Conservation (phyloP, 92 coral and sea anemone genomes). For the Hydrozoanthus gracilis region DNA sequence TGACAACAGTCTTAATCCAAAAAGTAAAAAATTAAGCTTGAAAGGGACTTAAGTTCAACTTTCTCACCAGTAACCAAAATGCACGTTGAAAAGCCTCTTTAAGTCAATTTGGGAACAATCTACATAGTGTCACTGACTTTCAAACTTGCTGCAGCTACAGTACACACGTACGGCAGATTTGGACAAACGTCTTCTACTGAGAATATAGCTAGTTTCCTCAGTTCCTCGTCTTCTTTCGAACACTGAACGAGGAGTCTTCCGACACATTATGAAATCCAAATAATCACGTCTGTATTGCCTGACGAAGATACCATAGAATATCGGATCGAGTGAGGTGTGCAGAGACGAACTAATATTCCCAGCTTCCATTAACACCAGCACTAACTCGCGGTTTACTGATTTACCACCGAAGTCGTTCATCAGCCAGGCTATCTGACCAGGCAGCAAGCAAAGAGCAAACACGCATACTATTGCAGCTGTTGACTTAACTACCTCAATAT, state of each 20-base stretch:
- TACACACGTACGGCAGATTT: neutral
- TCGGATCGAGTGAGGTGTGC: conserved; percentile 8
- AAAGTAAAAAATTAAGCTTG: no score
- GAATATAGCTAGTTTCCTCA: neutral
- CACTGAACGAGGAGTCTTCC: conserved; percentile 4
- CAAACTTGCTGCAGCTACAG: neutral
- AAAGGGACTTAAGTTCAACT: neutral
- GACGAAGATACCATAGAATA: conserved; percentile 6
- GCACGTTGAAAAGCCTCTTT: neutral
- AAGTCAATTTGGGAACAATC: neutral
- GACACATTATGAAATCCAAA: neutral
- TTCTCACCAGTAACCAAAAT: neutral
- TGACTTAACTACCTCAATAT: conserved; percentile 19
- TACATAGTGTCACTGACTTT: neutral
- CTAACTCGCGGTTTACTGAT: neutral
- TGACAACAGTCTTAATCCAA: no score
- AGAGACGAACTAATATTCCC: conserved; percentile 18
- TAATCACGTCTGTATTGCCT: conserved; percentile 22
- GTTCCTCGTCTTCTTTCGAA: conserved; percentile 2
- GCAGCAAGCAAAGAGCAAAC: conserved; percentile 16
- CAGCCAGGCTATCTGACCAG: conserved; percentile 33
- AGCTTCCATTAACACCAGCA: neutral
- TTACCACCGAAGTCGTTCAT: conserved; percentile 12
- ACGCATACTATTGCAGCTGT: conserved; percentile 3
- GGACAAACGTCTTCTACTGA: neutral